Base-by-base conservation (phyloP, 2,113 vertebrate genomes). In the Hepsetus odoe region DNA sequence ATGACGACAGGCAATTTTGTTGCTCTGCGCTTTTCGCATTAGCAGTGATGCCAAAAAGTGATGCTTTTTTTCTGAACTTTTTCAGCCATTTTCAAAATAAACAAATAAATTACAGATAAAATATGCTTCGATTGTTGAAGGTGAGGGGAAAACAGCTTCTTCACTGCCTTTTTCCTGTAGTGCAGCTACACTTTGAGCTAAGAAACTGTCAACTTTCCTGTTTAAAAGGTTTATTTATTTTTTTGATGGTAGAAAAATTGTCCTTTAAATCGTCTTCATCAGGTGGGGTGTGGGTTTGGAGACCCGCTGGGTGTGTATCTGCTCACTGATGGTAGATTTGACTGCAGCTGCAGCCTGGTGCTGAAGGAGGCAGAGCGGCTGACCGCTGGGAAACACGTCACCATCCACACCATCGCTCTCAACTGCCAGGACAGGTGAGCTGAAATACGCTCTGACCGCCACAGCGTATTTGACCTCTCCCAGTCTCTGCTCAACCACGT, bases 281-380 rank as follows among this genome's bases (percentile, higher is more conserved):
- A 96, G 95, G 90, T 87, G 55, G 92, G 88, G 8, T 86, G 94
- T 80, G 49, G 77, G 74, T 90, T 94, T 40, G 86, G 62, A 0
- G 87, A 85, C 11, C 58, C 88, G 0, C 84, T 94, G 74, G 94
- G 89, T 30, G 24, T 95, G 4, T 96, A 96, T 65, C 75, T 96
- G 51, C 77, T 96, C 83, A 94, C 92, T 0, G 93, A 95, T 0
- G 94, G 95, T 66, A 93, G 91, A 82, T 90, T 93, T 1, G 92
- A 95, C 81, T 90, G 88, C 28, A 96, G 93, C 74, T 92, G 90
- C 84, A 90, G 72, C 79, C 81, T 92, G 6, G 79, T 95, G 61
- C 89, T 95, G 42, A 84, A 80, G 28, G 90, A 93, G 76, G 84
- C 86, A 0, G 89, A 82, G 77, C 88, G 44, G 40, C 51, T 93